phyloP scores from a whole-genome alignment of 2,113 vertebrate species.

The Barnardius zonarius region DNA sequence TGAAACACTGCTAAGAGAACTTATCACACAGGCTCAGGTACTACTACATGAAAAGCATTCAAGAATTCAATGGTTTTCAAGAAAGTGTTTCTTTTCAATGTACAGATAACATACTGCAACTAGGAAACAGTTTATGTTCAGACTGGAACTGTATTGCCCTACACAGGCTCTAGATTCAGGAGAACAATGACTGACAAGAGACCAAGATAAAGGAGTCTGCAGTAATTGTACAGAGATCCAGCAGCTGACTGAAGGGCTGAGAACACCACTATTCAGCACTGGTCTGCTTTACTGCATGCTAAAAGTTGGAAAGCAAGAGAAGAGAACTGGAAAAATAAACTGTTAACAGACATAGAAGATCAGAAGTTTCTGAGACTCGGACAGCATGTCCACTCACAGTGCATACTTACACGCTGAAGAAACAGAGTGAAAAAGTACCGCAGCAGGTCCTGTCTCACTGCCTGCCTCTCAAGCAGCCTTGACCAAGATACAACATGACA shows the following conservation, averaged over 20 bases:
- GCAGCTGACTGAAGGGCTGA: not conserved
- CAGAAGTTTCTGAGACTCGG: not conserved
- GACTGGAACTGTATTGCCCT: not conserved
- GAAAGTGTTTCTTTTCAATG: not conserved
- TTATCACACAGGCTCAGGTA: not conserved
- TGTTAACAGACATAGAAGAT: not conserved
- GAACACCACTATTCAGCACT: not conserved
- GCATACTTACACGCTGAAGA: not conserved
- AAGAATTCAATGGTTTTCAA: not conserved
- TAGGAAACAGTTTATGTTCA: not conserved
- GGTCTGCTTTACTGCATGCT: not conserved
- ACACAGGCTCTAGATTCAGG: not conserved
- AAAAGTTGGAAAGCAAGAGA: not conserved
- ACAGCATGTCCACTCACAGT: not conserved
- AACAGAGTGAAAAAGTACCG: not conserved
- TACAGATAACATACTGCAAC: not conserved
- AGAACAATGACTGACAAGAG: not conserved
- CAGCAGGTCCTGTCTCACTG: not conserved
- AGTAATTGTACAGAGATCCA: not conserved
- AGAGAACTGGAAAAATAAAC: not conserved
- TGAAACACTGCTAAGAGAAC: not conserved
- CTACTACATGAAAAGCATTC: not conserved
- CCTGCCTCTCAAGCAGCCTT: not conserved
- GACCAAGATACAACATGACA: not conserved
- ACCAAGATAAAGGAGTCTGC: not conserved